Evolutionary conservation across 2,888 invertebrate genomes (phyloP), one percentile per base, ranked within the genome.

Genomic region (Ecliptopera silaceata): DNA sequence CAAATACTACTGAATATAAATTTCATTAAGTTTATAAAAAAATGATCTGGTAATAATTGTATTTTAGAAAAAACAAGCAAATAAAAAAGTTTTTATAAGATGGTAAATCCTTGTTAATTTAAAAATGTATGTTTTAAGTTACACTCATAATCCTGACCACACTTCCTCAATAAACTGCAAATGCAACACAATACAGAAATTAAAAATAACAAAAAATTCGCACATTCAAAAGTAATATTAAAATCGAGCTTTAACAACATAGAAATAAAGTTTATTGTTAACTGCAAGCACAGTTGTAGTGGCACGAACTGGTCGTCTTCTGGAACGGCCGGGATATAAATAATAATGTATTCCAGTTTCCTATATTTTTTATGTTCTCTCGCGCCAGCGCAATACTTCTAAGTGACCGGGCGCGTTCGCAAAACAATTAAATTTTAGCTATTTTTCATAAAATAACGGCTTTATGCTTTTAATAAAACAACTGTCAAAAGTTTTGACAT

Each of bases 331-430:
- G 44, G 36, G 49, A 65, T 68, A 68, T 78, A 77, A 77, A 76
- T 75, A 74, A 70, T 78, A 74, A 76, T 75, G 69, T 75, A 71
- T 72, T 68, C 68, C 61, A 51, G 61, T 66, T 64, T 64, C 58
- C 65, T 71, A 66, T 66, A 66, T 68, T 75, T 77, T 78, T 71
- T 73, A 72, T 57, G 63, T 57, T 54, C 55, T 46, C 56, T 44
- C 59, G 44, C 56, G 53, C 55, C 51, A 44, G 44, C 48, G 71
- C 66, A 70, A 72, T 70, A 69, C 65, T 60, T 72, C 60, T 69
- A 72, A 72, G 70, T 72, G 69, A 69, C 66, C 68, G 63, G 54
- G 50, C 6, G 44, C 61, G 69, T 68, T 53, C 6, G 61, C 67
- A 69, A 46, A 65, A 59, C 52, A 60, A 42, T 54, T 45, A 15